A percentile compares a stretch with the other conserved stretches of the same genome.
Conservation (phyloP, 2,113 vertebrate species). For the Tetraodon nigroviridis region DNA sequence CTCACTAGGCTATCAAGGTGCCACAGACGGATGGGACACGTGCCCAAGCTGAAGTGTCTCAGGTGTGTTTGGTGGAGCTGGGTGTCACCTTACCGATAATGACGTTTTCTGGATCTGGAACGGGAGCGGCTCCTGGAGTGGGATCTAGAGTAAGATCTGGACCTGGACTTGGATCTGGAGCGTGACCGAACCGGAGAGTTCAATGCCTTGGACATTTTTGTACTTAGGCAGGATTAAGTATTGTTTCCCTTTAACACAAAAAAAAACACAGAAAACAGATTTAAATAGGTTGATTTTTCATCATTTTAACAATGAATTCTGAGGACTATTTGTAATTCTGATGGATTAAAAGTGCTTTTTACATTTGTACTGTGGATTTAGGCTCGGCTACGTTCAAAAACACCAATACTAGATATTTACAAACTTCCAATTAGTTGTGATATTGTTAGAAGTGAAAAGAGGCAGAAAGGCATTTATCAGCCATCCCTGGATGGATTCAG, state of each 20-base stretch:
- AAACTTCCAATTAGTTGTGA: too few species aligned
- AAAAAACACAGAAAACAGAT: not conserved
- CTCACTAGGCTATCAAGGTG: too few species aligned
- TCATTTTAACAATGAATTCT: too few species aligned
- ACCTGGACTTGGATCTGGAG: slow-evolving; percentile 86
- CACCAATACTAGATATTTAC: too few species aligned
- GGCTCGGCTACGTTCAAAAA: too few species aligned
- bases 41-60: not conserved
- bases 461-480: too few species aligned
- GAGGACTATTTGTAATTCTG: too few species aligned
- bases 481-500: too few species aligned
- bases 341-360: too few species aligned
- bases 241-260: slow-evolving; percentile 32
- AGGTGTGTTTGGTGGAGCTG: not conserved
- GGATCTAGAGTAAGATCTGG: slow-evolving; percentile 91
- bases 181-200: slow-evolving; percentile 87
- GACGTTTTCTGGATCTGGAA: slow-evolving; percentile 90
- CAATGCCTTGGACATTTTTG: slow-evolving; percentile 89
- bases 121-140: slow-evolving; percentile 88
- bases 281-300: not conserved
- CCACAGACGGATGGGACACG: too few species aligned
- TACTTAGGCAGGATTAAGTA: slow-evolving; percentile 33
- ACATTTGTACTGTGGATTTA: too few species aligned
- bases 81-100: slow-evolving; percentile 81
- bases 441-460: too few species aligned